phyloP scores from a whole-genome alignment of 2,888 invertebrate genomes.

The Syrphus vitripennis region DNA sequence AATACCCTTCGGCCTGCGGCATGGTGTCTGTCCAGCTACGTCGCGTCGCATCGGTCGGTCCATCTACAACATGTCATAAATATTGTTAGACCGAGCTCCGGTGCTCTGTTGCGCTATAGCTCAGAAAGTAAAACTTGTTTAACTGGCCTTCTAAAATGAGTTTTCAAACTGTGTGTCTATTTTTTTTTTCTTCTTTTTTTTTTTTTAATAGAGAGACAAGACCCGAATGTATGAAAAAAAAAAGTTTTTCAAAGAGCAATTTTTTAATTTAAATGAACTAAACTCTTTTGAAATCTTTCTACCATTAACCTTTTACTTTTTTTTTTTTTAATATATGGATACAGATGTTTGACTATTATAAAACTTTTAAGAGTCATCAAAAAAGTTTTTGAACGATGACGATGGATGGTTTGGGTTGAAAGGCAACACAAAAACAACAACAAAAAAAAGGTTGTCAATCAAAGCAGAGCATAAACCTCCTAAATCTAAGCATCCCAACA shows the following conservation, averaged over 20 bases:
- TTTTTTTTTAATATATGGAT: neutral
- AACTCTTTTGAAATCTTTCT: constrained; percentile 35
- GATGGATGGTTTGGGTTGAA: neutral
- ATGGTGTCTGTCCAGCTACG: constrained; percentile 10
- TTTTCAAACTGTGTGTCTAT: neutral
- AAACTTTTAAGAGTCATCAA: constrained; percentile 24
- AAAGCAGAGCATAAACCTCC: constrained; percentile 32
- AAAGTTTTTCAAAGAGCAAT: constrained; percentile 23
- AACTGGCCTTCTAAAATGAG: constrained; percentile 5
- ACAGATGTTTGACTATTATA: constrained; percentile 27
- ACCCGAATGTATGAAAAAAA: constrained; percentile 8
- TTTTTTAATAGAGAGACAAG: neutral
- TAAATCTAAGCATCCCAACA: constrained; percentile 11
- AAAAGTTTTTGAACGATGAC: constrained; percentile 29
- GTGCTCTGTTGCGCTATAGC: constrained; percentile 9
- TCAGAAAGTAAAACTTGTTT: constrained; percentile 22
- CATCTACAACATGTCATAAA: constrained; percentile 10
- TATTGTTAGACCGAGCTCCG: neutral
- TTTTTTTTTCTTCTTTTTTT: neutral
- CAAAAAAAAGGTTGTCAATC: constrained; percentile 51
- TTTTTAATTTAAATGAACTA: constrained; percentile 50
- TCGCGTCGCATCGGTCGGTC: no score
- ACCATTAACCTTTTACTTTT: constrained; percentile 16
- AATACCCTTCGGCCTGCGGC: neutral
- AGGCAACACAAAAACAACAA: neutral